Conservation (phyloP, 2,797 vertebrate genomes). For the Gouania willdenowi region DNA sequence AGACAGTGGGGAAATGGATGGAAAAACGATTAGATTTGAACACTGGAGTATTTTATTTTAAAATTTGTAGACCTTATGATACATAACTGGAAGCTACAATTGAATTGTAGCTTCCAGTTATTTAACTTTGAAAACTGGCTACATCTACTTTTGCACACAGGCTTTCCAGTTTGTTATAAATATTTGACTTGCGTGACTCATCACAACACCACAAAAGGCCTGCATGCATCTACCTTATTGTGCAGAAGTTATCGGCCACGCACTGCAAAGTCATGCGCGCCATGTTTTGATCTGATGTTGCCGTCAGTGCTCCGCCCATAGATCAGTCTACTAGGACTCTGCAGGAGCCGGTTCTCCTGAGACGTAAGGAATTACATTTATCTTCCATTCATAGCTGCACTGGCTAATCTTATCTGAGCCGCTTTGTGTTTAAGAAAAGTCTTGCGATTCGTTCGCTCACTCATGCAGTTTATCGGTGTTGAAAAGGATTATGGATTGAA, state of each 20-base stretch:
- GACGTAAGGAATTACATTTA: slow-evolving; percentile 59
- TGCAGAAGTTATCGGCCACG: background rate
- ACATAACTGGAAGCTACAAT: too few relatives aligned
- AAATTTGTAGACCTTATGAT: too few relatives aligned
- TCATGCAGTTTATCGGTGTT: slow-evolving; percentile 15
- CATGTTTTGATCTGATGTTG: slow-evolving; percentile 19
- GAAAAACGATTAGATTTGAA: too few relatives aligned
- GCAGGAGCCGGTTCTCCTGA: slow-evolving; percentile 32
- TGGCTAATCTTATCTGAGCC: slow-evolving; percentile 58
- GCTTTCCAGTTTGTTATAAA: too few relatives aligned
- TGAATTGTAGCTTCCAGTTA: too few relatives aligned
- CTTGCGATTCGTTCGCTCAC: slow-evolving; percentile 34
- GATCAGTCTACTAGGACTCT: slow-evolving; percentile 39
- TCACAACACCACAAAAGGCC: too few relatives aligned
- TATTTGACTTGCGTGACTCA: too few relatives aligned
- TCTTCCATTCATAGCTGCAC: slow-evolving; percentile 58
- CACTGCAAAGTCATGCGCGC: background rate
- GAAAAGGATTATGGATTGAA: slow-evolving; percentile 30
- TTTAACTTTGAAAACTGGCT: too few relatives aligned
- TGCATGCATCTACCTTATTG: background rate
- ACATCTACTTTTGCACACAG: too few relatives aligned
- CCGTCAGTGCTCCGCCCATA: slow-evolving; percentile 5
- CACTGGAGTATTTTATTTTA: too few relatives aligned
- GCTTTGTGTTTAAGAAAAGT: slow-evolving; percentile 39
- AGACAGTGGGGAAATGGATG: too few relatives aligned